Base-by-base conservation (phyloP, 2,888 invertebrate genomes). In the Aquatica leii region DNA sequence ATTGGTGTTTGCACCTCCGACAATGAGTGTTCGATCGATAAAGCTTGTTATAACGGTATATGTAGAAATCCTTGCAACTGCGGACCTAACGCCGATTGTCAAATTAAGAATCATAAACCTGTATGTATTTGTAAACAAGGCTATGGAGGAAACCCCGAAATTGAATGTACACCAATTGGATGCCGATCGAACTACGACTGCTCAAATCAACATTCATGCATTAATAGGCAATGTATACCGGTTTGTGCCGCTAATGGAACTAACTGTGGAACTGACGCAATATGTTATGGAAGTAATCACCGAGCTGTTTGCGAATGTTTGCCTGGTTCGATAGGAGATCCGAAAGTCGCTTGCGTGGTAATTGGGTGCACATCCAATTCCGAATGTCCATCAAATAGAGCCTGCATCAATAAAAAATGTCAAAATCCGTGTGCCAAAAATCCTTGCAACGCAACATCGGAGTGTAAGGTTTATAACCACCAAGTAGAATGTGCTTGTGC, bases 31-130 rank as follows among this genome's bases (percentile, higher is more conserved):
- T 85, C 90, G 0, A 81, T 86, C 0, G 90, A 93, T 68, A 89
- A 89, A 72, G 89, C 94, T 15, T 96, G 96, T 76, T 84, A 93
- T 65, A 90, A 89, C 71, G 91, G 90, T 15, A 84, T 94, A 14
- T 95, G 95, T 77, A 87, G 86, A 70, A 88, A 94, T 77, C 95
- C 95, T 3, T 95, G 95, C 77, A 89, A 90, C 67, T 94, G 94
- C 77, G 95, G 95, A 40, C 86, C 90, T 0, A 91, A 94, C 76
- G 91, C 95, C 1, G 90, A 93, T 70, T 96, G 96, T 77, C 87
- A 90, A 74, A 90, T 94, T 66, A 88, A 88, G 79, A 88, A 92
- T 75, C 95, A 96, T 76, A 93, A 93, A 78, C 94, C 95, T 0
- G 89, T 94, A 0, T 96, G 96, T 75, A 90, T 93, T 0, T 96